Conservation (phyloP, 2,888 invertebrate species). For the Byasa hedistus region DNA sequence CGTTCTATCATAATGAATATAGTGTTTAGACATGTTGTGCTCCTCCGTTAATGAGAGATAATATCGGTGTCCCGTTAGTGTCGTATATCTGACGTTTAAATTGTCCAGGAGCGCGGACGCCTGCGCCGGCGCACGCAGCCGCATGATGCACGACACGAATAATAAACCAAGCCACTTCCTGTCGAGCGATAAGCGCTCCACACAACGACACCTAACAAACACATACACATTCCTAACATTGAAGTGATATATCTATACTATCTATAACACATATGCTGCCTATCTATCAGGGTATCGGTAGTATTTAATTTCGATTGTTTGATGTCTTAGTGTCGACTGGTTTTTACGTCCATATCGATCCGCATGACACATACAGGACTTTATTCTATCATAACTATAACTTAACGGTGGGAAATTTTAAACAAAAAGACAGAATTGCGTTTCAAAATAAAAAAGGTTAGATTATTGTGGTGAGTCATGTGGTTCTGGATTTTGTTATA, state of each 20-base stretch:
- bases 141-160: conserved; percentile 77
- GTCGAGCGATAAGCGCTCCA: conserved; percentile 72
- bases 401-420: conserved; percentile 12
- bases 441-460: conserved; percentile 6
- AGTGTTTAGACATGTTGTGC: conserved; percentile 5
- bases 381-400: conserved; percentile 9
- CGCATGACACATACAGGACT: conserved; percentile 20
- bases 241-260: conserved; percentile 33
- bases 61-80: conserved; percentile 66
- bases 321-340: conserved; percentile 25
- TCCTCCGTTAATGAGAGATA: conserved; percentile 61
- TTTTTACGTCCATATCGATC: conserved; percentile 30
- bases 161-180: conserved; percentile 79
- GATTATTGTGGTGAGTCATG: conserved; percentile 24
- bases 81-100: conserved; percentile 56
- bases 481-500: conserved; percentile 3
- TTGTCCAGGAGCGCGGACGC: conserved; percentile 62
- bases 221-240: conserved; percentile 33
- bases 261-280: conserved; percentile 36
- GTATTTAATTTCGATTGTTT: conserved; percentile 41
- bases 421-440: conserved; percentile 4
- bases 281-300: conserved; percentile 45
- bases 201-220: conserved; percentile 52
- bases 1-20: not conserved
- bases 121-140: conserved; percentile 53